A percentile compares a stretch with the other conserved stretches of the same genome.
Conservation (phyloP, 2,113 vertebrate species). For the Hydrolagus affinis region DNA sequence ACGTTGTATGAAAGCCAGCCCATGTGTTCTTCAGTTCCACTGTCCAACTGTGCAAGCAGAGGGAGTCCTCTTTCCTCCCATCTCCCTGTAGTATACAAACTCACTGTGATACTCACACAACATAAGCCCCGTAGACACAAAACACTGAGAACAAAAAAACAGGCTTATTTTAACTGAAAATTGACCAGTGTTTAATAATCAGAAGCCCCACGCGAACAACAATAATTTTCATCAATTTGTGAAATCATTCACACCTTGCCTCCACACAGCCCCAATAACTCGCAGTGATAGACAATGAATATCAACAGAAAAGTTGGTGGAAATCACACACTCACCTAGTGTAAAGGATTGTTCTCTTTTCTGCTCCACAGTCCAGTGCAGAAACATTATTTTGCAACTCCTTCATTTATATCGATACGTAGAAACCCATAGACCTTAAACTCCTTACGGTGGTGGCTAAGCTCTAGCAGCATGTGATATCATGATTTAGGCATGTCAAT, state of each 20-base stretch:
- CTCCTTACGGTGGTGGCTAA: neutral
- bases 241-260: neutral
- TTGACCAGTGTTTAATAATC: neutral
- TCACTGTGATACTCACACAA: too few relatives aligned
- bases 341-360: neutral
- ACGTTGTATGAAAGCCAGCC: too few relatives aligned
- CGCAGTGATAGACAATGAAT: neutral
- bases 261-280: neutral
- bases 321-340: neutral
- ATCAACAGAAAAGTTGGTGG: too few relatives aligned
- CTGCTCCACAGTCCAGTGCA: neutral
- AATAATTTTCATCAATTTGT: too few relatives aligned
- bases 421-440: constrained; percentile 19
- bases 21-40: too few relatives aligned
- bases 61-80: too few relatives aligned
- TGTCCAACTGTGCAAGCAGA: too few relatives aligned
- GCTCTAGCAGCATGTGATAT: constrained; percentile 25
- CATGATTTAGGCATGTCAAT: constrained; percentile 26
- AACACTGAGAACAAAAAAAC: neutral
- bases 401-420: neutral
- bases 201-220: neutral
- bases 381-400: neutral
- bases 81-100: too few relatives aligned
- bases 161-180: neutral
- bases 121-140: too few relatives aligned